Evolutionary conservation across 2,797 vertebrate genomes (phyloP).

Genomic region (Meriones psammophilus): DNA sequence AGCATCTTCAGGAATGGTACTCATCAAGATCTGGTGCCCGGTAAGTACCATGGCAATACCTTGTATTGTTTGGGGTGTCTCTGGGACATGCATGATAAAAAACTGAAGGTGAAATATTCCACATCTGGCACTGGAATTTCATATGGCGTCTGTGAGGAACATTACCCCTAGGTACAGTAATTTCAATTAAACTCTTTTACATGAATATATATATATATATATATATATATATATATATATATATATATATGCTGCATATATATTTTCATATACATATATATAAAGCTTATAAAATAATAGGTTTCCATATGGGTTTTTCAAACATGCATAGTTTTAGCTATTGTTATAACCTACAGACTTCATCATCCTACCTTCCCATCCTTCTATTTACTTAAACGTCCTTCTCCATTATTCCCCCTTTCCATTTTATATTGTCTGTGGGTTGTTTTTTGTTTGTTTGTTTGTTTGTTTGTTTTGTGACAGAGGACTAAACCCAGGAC

Average conservation of each 20-base stretch:
- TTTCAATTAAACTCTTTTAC: not conserved
- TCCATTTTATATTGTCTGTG: not conserved
- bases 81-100: not conserved
- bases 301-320: not conserved
- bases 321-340: not conserved
- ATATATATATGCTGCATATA: not conserved
- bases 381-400: not conserved
- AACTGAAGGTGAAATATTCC: not conserved
- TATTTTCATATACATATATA: not conserved
- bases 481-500: not conserved
- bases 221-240: not conserved
- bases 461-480: too few species aligned
- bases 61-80: not conserved
- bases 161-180: not conserved
- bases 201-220: not conserved
- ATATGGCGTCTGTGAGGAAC: not conserved
- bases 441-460: not conserved
- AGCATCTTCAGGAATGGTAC: not conserved
- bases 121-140: not conserved
- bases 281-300: not conserved
- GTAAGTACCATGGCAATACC: too few species aligned
- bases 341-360: too few species aligned
- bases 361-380: not conserved
- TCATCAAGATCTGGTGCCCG: not conserved
- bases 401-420: not conserved